Evolutionary conservation across 1,140 invertebrate genomes (phyloP), one percentile per base, ranked within the genome.

Genomic region (Drosophila burlai): DNA sequence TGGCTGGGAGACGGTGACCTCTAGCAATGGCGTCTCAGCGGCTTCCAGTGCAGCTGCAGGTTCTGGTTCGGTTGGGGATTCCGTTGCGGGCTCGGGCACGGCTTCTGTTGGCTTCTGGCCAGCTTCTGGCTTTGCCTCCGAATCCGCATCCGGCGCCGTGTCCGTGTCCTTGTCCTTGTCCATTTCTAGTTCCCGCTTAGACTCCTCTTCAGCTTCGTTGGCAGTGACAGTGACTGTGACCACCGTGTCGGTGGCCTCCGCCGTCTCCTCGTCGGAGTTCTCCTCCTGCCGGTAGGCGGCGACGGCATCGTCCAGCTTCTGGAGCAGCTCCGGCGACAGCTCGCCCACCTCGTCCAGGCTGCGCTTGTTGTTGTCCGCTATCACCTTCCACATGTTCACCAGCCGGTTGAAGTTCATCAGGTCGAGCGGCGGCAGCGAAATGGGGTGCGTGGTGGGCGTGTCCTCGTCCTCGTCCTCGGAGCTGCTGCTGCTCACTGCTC

Each of bases 321-420:
- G 81, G 16, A 89, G 68, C 73, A 89, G 66, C 42, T 89, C 84
- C 40, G 85, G 85, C 36, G 85, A 73, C 50, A 91, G 18, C 45
- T 90, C 85, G 9, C 69, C 71, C 47, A 81, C 61, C 47, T 90
- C 83, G 26, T 90, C 86, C 21, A 85, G 81, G 9, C 64, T 63
- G 21, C 83, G 81, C 66, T 91, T 91, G 58, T 87, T 87, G 31
- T 83, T 91, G 49, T 92, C 90, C 29, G 85, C 78, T n/a, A 92
- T 92, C 31, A 92, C 62, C 46, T 92, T 92, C 90, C 84, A 92
- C 90, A 92, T 92, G 69, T 74, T 92, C 9, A 92, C 75, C 62
- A 92, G 54, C 29, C 75, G 57, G 43, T 71, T 85, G 45, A 90
- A 90, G 50, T 85, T 89, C 75, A 73, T 91, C 61, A 77, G 54